Evolutionary conservation across 2,888 invertebrate species (phyloP).

Genomic region (Flexamia atlantica): DNA sequence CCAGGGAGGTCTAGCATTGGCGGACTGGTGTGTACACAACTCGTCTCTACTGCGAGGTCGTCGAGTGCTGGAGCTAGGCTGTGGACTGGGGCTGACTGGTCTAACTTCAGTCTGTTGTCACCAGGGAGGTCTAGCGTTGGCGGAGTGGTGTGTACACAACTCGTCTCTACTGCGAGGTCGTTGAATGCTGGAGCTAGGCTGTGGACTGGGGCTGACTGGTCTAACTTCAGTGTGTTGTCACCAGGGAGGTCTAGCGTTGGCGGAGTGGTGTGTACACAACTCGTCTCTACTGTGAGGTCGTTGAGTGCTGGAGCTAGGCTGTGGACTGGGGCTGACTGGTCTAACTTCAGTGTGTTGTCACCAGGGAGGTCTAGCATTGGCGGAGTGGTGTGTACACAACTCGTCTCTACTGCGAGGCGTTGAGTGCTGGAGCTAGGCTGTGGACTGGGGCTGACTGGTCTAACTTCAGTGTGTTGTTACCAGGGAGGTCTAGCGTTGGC

Average conservation of each 20-base stretch:
- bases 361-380: constrained; percentile 83
- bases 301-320: too few relatives aligned
- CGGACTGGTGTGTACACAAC: too few relatives aligned
- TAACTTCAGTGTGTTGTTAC: too few relatives aligned
- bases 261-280: too few relatives aligned
- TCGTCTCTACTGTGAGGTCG: too few relatives aligned
- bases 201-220: constrained; percentile 86
- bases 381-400: constrained; percentile 84
- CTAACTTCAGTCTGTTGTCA: too few relatives aligned
- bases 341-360: too few relatives aligned
- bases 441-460: constrained; percentile 86
- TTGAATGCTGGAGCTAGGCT: constrained; percentile 84
- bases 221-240: constrained; percentile 77
- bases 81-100: too few relatives aligned
- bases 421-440: constrained; percentile 84
- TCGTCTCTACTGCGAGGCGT: constrained; percentile 77
- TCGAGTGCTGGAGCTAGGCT: too few relatives aligned
- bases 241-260: constrained; percentile 69
- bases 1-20: constrained; percentile 66
- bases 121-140: constrained; percentile 83
- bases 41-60: too few relatives aligned
- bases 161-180: constrained; percentile 77
- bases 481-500: too few relatives aligned
- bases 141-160: constrained; percentile 84
- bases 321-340: too few relatives aligned